Percentiles rank a stretch among this genome's conserved stretches.
Evolutionary conservation across 2,797 vertebrate genomes (phyloP).

Genomic region (Sebastes goodei): DNA sequence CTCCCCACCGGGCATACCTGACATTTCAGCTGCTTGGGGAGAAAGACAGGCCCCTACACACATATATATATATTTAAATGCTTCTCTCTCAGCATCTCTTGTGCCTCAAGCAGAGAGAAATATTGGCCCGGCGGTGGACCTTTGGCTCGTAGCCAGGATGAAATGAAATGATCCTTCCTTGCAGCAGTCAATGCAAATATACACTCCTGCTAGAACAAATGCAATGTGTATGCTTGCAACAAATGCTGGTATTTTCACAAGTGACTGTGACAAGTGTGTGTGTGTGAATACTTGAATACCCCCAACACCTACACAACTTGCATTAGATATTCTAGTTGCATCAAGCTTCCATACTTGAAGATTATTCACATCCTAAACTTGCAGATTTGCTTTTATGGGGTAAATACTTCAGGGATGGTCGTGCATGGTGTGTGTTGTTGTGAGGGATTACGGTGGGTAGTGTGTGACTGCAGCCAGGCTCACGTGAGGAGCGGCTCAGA

Average conservation of each 20-base stretch:
- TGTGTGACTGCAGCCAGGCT: conserved; percentile 61
- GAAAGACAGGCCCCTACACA: background rate
- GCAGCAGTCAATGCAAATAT: conserved; percentile 55
- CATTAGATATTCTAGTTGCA: background rate
- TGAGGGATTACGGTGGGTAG: conserved; percentile 62
- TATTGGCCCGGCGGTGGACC: conserved; percentile 11
- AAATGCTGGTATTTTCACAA: conserved; percentile 53
- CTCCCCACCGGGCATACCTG: conserved; percentile 6
- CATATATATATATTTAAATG: conserved; percentile 26
- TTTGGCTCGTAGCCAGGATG: conserved; percentile 21
- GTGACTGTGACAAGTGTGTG: conserved; percentile 40
- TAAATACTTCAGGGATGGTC: conserved; percentile 4
- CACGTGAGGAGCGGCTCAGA: conserved; percentile 70
- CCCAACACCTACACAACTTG: background rate
- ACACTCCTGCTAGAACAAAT: conserved; percentile 45
- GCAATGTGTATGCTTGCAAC: conserved; percentile 35
- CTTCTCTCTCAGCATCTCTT: background rate
- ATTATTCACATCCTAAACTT: conserved; percentile 38
- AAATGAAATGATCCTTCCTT: conserved; percentile 40
- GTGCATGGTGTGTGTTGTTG: conserved; percentile 4
- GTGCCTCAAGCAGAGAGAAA: conserved; percentile 25
- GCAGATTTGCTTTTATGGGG: conserved; percentile 23
- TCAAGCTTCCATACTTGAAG: conserved; percentile 14
- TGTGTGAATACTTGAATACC: background rate
- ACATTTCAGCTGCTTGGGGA: conserved; percentile 36